phyloP scores from a whole-genome alignment of 2,113 vertebrate species.

The Thymallus thymallus region DNA sequence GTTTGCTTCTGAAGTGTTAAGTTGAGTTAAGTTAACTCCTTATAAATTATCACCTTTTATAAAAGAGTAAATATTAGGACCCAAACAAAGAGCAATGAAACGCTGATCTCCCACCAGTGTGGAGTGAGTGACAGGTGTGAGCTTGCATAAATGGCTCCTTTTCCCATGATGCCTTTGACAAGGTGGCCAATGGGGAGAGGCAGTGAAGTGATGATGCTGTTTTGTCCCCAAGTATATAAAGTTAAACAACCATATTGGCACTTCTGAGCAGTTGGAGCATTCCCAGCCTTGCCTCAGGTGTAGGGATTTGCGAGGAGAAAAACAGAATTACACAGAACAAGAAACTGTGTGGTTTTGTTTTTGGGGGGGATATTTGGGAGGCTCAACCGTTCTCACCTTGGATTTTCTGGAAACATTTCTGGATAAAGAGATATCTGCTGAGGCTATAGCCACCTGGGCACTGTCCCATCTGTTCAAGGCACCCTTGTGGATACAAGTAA shows the following conservation, averaged over 20 bases:
- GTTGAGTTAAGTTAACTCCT: background rate
- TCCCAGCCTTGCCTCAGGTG: constrained; percentile 95
- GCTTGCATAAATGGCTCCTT: constrained; percentile 71
- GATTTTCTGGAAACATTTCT: constrained; percentile 80
- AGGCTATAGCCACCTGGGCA: constrained; percentile 78
- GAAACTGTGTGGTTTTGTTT: constrained; percentile 86
- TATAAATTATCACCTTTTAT: background rate
- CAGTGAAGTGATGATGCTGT: constrained; percentile 55
- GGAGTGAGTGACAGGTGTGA: constrained; percentile 69
- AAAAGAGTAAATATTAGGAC: background rate
- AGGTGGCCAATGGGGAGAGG: constrained; percentile 70
- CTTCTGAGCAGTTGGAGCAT: constrained; percentile 89
- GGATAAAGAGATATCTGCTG: constrained; percentile 84
- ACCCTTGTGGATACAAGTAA: constrained; percentile 86
- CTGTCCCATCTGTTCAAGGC: constrained; percentile 81
- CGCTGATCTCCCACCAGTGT: constrained; percentile 18
- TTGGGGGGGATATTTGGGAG: constrained; percentile 75
- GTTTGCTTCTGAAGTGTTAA: background rate
- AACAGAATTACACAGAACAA: constrained; percentile 83
- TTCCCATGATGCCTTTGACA: constrained; percentile 69
- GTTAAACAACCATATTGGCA: constrained; percentile 77
- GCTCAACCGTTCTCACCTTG: constrained; percentile 85
- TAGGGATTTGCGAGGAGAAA: constrained; percentile 88
- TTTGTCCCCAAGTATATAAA: constrained; percentile 78
- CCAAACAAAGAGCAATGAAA: background rate